Evolutionary conservation across 2,888 invertebrate species (phyloP), one percentile per base, ranked within the genome.

Genomic region (Neelides folsomi): DNA sequence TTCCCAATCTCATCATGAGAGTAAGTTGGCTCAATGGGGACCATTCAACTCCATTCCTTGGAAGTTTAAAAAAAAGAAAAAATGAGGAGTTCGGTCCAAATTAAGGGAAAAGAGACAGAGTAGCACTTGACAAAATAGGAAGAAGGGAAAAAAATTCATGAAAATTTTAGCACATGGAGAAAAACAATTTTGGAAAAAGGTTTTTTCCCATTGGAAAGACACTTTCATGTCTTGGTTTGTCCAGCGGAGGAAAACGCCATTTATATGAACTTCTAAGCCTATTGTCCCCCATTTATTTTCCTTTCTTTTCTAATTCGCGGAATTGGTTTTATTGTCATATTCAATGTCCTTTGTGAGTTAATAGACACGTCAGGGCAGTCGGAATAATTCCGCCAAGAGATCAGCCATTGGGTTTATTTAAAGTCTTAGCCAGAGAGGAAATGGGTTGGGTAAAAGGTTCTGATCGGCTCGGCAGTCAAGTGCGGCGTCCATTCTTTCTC

Each of bases 181-280:
- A 61, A 63, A 60, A 59, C 60, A 63, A 63, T 63, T 63, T 63
- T 54, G 56, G 55, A 56, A 63, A 63, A 59, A 63, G 60, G 56
- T 59, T 63, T 62, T 53, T 37, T 43, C 40, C 34, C 41, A 42
- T 37, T 27, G 4, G 3, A 27, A 27, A 27, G 27, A 27, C 27
- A 27, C 27, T 27, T 27, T 7, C 27, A 3, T 27, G 27, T 27
- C 27, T 27, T 42, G 6, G 12, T 16, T 18, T 12, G 18, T 42
- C 39, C 13, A 15, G 13, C 15, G 39, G 8, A 8, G 8, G 15
- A 15, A 15, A 39, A 6, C 4, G 39, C 3, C 37, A 10, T 12
- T 12, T 36, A 5, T 39, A 15, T n/a, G 15, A 15, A 39, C 15
- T 39, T 13, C n/a, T n/a, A n/a, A 39, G 36, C 42, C 42, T 43